Evolutionary conservation across 2,797 vertebrate genomes (phyloP).

Genomic region (Erethizon dorsatum): DNA sequence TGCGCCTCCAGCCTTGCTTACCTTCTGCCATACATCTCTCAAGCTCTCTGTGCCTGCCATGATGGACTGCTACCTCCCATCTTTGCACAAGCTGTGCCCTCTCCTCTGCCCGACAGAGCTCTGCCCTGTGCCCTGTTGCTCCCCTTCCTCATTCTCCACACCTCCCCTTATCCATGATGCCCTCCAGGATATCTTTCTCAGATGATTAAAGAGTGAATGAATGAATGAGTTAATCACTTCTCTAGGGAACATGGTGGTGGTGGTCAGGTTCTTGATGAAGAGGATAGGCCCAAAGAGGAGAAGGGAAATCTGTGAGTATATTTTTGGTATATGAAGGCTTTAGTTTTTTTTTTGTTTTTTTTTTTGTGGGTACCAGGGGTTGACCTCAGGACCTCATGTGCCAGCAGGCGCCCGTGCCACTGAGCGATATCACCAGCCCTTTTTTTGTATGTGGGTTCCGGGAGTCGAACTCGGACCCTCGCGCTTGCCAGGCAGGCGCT

Average conservation of each 20-base stretch:
- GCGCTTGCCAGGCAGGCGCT: no score
- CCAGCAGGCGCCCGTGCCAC: no score
- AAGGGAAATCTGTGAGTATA: neutral
- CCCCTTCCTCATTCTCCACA: neutral
- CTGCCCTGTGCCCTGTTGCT: neutral
- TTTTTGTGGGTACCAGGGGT: no score
- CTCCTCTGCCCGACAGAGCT: neutral
- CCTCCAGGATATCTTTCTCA: neutral
- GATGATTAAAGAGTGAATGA: neutral
- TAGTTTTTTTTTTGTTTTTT: neutral
- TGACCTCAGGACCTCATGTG: no score
- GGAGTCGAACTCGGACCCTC: no score
- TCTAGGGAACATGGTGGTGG: neutral
- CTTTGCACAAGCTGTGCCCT: neutral
- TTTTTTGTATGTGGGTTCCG: no score
- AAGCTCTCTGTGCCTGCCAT: neutral
- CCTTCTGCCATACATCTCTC: neutral
- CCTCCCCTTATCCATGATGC: neutral
- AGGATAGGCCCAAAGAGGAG: neutral
- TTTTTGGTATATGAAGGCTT: constrained; percentile 42
- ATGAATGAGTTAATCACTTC: neutral
- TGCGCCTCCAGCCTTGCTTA: neutral
- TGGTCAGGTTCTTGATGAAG: neutral
- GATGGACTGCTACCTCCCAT: neutral
- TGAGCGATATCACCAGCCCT: no score